phyloP scores from a whole-genome alignment of 2,113 vertebrate species.

The Brachyhypopomus occidentalis region DNA sequence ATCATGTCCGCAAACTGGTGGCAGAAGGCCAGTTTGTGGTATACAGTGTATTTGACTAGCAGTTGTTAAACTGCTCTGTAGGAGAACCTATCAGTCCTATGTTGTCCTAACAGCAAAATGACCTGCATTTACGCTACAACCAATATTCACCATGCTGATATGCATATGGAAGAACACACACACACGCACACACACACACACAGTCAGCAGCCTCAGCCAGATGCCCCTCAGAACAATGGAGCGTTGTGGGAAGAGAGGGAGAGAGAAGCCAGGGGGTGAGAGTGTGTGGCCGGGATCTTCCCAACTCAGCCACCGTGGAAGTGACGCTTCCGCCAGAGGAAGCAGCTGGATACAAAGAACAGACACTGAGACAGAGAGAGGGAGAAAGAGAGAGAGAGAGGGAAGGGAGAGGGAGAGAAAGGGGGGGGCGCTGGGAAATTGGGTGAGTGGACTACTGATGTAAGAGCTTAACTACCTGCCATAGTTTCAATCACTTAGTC shows the following conservation, averaged over 20 bases:
- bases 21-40: conserved; percentile 4
- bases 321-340: conserved; percentile 68
- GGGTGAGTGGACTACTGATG: conserved; percentile 59
- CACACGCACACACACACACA: conserved; percentile 51
- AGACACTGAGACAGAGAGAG: conserved; percentile 55
- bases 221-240: conserved; percentile 63
- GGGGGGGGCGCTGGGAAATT: conserved; percentile 65
- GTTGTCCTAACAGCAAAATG: conserved; percentile 46
- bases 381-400: conserved; percentile 56
- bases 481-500: conserved; percentile 12
- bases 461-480: conserved; percentile 32
- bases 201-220: conserved; percentile 65
- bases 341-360: conserved; percentile 73
- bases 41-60: conserved; percentile 26
- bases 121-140: conserved; percentile 52
- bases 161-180: conserved; percentile 16
- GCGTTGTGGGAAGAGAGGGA: conserved; percentile 54
- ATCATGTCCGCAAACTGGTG: background rate
- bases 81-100: conserved; percentile 43
- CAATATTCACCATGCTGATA: conserved; percentile 29
- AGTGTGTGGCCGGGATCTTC: conserved; percentile 56
- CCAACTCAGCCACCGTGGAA: conserved; percentile 65
- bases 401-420: conserved; percentile 59
- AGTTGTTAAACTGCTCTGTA: conserved; percentile 18
- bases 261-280: conserved; percentile 49